Conservation (phyloP, 1,140 invertebrate genomes). For the Lucilia sericata region DNA sequence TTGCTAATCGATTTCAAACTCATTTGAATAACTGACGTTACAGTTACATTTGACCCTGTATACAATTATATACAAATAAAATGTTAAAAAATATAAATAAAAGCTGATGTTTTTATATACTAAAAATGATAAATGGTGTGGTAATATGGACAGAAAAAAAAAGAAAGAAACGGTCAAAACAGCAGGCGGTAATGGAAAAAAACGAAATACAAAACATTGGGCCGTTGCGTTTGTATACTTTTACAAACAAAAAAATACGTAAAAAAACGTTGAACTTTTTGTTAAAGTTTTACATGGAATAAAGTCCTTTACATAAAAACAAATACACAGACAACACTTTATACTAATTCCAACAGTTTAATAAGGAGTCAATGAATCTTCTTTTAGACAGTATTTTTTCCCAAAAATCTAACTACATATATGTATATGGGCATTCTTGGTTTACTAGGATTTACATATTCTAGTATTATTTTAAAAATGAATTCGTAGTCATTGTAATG, state of each 20-base stretch:
- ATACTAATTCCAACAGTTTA: too few species aligned
- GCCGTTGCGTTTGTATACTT: slow-evolving; percentile 14
- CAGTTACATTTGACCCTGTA: background rate
- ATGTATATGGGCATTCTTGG: too few species aligned
- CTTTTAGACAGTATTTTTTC: too few species aligned
- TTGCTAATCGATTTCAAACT: too few species aligned
- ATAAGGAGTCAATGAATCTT: too few species aligned
- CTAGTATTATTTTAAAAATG: too few species aligned
- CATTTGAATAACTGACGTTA: too few species aligned
- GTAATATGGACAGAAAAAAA: slow-evolving; percentile 25
- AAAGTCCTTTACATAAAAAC: slow-evolving; percentile 14
- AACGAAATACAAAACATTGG: slow-evolving; percentile 2
- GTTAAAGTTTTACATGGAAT: slow-evolving; percentile 4
- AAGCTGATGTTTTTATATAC: slow-evolving; percentile 42
- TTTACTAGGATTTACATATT: too few species aligned
- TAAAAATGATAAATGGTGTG: slow-evolving; percentile 40
- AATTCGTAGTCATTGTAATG: too few species aligned
- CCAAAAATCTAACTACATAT: too few species aligned
- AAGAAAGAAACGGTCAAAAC: slow-evolving; percentile 31
- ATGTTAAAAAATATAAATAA: slow-evolving; percentile 36
- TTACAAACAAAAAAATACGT: background rate
- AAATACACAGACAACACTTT: too few species aligned
- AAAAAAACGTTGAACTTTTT: background rate
- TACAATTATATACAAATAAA: slow-evolving; percentile 37
- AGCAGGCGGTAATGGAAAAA: slow-evolving; percentile 35